Evolutionary conservation across 2,888 invertebrate genomes (phyloP).

Genomic region (Melanargia galathea): DNA sequence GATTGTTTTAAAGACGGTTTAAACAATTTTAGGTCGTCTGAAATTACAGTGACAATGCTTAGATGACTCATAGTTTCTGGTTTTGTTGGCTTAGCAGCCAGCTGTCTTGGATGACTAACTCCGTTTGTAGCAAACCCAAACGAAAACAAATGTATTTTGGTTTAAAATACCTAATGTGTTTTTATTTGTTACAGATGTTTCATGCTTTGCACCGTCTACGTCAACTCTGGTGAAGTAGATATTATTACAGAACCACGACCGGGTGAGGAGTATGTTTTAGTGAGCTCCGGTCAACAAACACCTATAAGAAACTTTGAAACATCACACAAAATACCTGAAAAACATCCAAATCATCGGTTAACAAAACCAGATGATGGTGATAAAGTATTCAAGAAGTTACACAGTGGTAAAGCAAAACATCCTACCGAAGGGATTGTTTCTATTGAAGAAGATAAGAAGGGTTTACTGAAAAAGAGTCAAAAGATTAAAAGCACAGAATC

Average conservation of each 20-base stretch:
- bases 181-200: constrained; percentile 79
- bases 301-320: constrained; percentile 84
- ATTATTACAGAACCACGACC: constrained; percentile 84
- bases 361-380: constrained; percentile 66
- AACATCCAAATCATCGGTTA: constrained; percentile 68
- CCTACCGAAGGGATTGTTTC: constrained; percentile 72
- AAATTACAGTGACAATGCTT: constrained; percentile 43
- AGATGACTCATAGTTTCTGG: constrained; percentile 65
- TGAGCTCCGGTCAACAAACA: constrained; percentile 80
- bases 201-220: constrained; percentile 70
- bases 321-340: constrained; percentile 86
- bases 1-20: neutral
- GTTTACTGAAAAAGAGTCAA: constrained; percentile 60
- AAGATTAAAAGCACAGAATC: constrained; percentile 69
- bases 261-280: constrained; percentile 85
- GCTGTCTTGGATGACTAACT: constrained; percentile 69
- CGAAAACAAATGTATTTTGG: constrained; percentile 12
- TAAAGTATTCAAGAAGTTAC: constrained; percentile 69
- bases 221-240: constrained; percentile 78
- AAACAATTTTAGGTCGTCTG: neutral
- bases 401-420: constrained; percentile 66
- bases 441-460: constrained; percentile 76
- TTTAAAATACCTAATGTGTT: constrained; percentile 8
- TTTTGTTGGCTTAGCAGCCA: constrained; percentile 58
- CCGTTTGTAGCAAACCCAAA: constrained; percentile 45